phyloP scores from a whole-genome alignment of 2,113 vertebrate genomes.

The Cricetomys ansorgei region DNA sequence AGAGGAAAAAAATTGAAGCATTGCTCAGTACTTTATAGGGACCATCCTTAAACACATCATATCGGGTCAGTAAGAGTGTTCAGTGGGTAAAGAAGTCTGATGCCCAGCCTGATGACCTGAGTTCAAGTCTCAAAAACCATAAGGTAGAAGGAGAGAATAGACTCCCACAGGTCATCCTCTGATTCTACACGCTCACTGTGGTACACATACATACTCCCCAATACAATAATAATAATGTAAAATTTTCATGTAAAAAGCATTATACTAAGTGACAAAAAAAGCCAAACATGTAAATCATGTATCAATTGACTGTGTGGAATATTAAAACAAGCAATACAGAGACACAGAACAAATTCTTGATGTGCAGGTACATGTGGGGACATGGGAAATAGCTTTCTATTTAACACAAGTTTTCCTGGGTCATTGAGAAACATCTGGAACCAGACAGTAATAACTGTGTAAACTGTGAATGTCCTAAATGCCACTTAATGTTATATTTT shows the following conservation, averaged over 20 bases:
- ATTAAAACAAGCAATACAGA: neutral
- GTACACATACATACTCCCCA: rapidly evolving
- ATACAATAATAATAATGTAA: neutral
- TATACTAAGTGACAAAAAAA: neutral
- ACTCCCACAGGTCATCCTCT: too few relatives aligned
- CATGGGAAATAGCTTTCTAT: neutral
- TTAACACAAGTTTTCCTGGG: neutral
- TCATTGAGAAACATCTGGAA: neutral
- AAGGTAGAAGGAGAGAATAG: neutral
- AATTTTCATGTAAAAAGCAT: neutral
- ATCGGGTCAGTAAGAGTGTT: neutral
- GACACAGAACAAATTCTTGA: neutral
- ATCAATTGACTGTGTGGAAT: neutral
- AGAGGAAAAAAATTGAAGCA: neutral
- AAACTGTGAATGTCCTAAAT: neutral
- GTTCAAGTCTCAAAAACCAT: neutral
- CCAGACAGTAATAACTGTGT: neutral
- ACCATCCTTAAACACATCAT: neutral
- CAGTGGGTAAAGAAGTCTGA: neutral
- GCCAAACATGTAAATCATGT: neutral
- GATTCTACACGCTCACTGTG: too few relatives aligned
- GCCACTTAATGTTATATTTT: neutral
- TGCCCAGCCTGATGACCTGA: neutral
- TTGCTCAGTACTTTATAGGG: neutral
- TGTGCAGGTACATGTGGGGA: too few relatives aligned